These are phyloP conservation scores for Epinephelus moara DNA, from an alignment of 2,113 vertebrate species.

Conservation along the genomic window DNA sequence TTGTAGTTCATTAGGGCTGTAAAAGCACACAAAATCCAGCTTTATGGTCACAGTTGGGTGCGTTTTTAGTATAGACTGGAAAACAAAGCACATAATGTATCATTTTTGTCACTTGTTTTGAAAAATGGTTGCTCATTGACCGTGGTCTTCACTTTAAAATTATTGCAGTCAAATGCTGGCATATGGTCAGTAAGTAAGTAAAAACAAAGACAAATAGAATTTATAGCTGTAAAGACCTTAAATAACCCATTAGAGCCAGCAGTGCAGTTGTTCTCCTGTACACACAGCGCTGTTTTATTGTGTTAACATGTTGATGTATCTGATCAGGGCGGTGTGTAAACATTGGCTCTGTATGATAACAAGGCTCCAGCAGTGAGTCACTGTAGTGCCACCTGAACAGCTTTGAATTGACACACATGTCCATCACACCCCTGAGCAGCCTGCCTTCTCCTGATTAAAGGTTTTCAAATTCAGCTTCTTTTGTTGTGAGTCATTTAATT, in stretches of 20 bases:
- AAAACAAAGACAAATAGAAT: neutral
- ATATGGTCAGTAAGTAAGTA: neutral
- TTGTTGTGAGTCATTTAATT: neutral
- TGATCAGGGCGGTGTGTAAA: neutral
- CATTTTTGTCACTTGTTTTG: neutral
- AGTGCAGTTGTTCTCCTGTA: neutral
- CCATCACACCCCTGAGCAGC: neutral
- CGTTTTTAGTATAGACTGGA: neutral
- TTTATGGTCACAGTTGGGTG: neutral
- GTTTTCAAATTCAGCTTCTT: neutral
- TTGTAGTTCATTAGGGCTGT: neutral
- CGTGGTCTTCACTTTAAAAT: neutral
- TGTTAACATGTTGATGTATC: neutral
- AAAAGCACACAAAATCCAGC: neutral
- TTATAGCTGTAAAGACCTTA: neutral
- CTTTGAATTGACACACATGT: neutral
- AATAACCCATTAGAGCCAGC: neutral
- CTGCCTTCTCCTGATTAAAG: neutral
- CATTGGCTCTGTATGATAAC: neutral
- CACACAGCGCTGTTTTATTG: neutral
- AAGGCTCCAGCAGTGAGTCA: conserved; percentile 10
- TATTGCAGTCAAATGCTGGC: too few species aligned
- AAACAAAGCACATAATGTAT: neutral
- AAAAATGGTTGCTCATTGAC: neutral
- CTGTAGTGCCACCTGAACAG: neutral